Base-by-base conservation (phyloP, 2,113 vertebrate species). In the Antennarius striatus region DNA sequence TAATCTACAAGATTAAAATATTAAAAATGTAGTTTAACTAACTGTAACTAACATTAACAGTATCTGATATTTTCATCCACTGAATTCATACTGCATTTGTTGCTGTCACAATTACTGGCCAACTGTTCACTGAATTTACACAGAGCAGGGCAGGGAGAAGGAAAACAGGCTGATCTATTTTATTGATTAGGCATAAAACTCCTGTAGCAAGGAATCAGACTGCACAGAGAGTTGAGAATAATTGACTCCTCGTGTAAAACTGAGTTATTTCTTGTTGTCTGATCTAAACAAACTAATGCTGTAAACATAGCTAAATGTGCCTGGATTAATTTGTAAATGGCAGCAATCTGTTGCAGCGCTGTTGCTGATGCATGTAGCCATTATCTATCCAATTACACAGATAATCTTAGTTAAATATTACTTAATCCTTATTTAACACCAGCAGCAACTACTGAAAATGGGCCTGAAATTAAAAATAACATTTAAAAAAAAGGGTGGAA, bases 101-200 rank as follows among this genome's bases (percentile, higher is more conserved):
- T 4, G 6, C 3, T 52, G 39, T 66, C 45, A 42, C 56, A 47
- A 28, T 56, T 60, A 52, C 48, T 29, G 66, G 69, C 63, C 39
- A 55, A 16, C 22, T 48, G 29, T 64, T 74, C 59, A 30, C 17
- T 49, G 42, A 53, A 54, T 66, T 56, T n/a, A 17, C 12, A 30
- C 54, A 32, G 16, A 76, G 16, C 42, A 5, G 29, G 46, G 45
- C 14, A 45, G 10, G 32, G 22, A 63, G 57, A n/a, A 66, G 15
- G 30, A 16, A 59, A 85, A 69, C 10, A 1, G 14, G n/a, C 11
- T 52, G 50, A 79, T 81, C 67, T 1, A 15, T 79, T 50, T n/a
- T 43, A 78, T 66, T 75, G 73, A 85, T 77, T 63, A 57, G 15
- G 45, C 14, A 76, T 72, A 56, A 52, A 73, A 39, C 36, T 52